Evolutionary conservation across 1,140 invertebrate species (phyloP).

Genomic region (Caerostris extrusa): DNA sequence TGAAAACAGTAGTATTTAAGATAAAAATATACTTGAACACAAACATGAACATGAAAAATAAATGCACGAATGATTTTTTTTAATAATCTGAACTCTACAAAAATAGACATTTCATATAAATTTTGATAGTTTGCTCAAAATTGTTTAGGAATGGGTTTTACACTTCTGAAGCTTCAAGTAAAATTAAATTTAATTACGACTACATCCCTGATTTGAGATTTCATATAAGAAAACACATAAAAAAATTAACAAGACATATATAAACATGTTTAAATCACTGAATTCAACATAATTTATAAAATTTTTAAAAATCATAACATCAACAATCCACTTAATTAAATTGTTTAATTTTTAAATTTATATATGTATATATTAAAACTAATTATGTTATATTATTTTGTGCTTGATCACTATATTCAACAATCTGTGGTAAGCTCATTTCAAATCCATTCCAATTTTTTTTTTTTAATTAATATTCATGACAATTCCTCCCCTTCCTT

Average conservation of each 20-base stretch:
- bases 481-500: no score
- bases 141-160: neutral
- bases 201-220: neutral
- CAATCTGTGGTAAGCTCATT: neutral
- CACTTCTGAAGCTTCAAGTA: neutral
- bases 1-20: neutral
- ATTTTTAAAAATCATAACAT: no score
- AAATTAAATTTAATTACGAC: neutral
- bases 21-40: slow-evolving; percentile 18
- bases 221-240: neutral
- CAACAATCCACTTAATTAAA: no score
- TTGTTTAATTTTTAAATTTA: no score
- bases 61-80: neutral
- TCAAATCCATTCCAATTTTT: neutral
- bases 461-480: neutral
- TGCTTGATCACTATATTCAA: no score
- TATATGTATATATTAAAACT: no score
- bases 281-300: no score
- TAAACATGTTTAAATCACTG: no score
- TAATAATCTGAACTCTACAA: neutral
- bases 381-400: no score
- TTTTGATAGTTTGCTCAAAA: slow-evolving; percentile 25
- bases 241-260: no score
- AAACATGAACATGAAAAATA: slow-evolving; percentile 7
- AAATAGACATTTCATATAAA: neutral